Conservation (phyloP, 2,113 vertebrate genomes). For the Mungos mungo region DNA sequence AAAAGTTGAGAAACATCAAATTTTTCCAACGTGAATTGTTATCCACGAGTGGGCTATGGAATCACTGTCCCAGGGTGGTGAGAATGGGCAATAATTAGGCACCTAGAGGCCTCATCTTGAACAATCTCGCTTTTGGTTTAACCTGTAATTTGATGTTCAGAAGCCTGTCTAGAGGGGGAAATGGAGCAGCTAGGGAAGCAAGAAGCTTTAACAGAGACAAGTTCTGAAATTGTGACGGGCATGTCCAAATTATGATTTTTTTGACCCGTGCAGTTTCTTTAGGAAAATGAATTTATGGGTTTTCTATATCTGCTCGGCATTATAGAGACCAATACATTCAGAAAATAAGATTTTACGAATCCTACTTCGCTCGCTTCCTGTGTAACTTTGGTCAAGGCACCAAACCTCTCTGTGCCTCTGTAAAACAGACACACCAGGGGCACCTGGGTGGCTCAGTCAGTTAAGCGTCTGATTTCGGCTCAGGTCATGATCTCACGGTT, state of each 20-base stretch:
- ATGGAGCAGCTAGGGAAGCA: neutral
- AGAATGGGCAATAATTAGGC: neutral
- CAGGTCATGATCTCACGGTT: no score
- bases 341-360: neutral
- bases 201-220: neutral
- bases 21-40: neutral
- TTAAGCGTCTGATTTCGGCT: no score
- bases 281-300: neutral
- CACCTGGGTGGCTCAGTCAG: no score
- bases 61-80: neutral
- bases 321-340: neutral
- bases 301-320: neutral
- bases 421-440: neutral
- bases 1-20: neutral
- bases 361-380: neutral
- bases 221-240: neutral
- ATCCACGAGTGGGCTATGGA: neutral
- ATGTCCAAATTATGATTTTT: neutral
- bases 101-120: neutral
- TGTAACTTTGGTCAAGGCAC: neutral
- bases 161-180: neutral
- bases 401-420: neutral
- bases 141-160: neutral
- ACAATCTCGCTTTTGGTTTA: neutral
- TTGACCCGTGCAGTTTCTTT: neutral